phyloP scores from a whole-genome alignment of 2,797 vertebrate species.

The Poeciliopsis paucimaculata region DNA sequence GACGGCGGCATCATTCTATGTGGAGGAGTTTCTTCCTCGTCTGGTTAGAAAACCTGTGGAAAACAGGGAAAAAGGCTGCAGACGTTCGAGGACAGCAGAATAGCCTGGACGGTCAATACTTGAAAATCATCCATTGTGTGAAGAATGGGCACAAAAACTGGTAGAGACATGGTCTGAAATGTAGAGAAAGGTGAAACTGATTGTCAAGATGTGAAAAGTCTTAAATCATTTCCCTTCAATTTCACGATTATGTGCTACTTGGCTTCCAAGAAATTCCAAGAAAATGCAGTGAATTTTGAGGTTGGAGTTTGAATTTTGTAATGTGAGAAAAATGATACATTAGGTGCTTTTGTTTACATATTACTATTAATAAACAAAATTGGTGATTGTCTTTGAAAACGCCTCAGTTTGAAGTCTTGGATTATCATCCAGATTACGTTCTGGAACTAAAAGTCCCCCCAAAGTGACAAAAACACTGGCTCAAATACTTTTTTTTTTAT shows the following conservation, averaged over 20 bases:
- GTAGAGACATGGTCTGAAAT: not conserved
- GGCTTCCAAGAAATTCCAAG: not conserved
- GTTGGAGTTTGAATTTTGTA: not conserved
- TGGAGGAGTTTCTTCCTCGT: not conserved
- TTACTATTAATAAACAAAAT: not conserved
- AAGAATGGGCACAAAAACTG: not conserved
- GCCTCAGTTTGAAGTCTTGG: not conserved
- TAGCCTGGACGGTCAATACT: not conserved
- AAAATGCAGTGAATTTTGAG: not conserved
- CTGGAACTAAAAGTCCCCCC: not conserved
- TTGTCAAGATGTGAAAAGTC: not conserved
- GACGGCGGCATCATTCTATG: no score
- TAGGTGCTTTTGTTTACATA: not conserved
- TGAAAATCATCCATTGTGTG: not conserved
- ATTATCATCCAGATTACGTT: not conserved
- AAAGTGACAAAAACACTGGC: conserved; percentile 3
- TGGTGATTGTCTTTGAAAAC: not conserved
- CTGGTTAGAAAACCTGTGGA: not conserved
- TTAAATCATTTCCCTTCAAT: not conserved
- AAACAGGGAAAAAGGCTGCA: not conserved
- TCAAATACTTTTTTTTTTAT: conserved; percentile 47
- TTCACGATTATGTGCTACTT: not conserved
- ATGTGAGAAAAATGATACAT: not conserved
- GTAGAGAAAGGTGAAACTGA: not conserved
- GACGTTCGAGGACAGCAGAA: not conserved